These are phyloP conservation scores for Dendrophyllia cribrosa DNA, from an alignment of 64 coral and sea anemone genomes.

Conservation along the genomic window DNA sequence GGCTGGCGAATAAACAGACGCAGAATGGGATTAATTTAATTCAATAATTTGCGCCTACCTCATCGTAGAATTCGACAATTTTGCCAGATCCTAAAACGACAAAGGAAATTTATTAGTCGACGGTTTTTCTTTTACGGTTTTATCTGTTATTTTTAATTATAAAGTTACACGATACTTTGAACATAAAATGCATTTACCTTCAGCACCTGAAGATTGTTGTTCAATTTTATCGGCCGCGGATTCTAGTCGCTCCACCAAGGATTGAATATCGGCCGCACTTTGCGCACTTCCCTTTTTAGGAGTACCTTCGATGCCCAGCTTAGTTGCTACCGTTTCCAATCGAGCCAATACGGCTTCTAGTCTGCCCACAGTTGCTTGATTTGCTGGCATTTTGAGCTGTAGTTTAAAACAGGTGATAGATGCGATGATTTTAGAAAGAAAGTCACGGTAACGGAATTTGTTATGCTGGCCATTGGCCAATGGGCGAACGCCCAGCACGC, in stretches of 20 bases:
- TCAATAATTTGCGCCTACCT: neutral
- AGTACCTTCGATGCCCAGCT: neutral
- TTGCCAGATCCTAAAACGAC: conserved; percentile 39
- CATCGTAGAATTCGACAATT: conserved; percentile 62
- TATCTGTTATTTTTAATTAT: neutral
- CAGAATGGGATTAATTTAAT: neutral
- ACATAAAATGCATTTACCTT: conserved; percentile 13
- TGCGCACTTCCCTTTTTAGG: neutral
- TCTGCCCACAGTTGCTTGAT: conserved; percentile 4
- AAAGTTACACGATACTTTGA: neutral
- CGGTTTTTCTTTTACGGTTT: too few species aligned
- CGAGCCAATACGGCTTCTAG: conserved; percentile 29
- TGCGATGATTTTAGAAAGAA: neutral
- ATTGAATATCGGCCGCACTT: conserved; percentile 49
- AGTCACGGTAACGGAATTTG: neutral
- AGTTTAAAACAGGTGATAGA: neutral
- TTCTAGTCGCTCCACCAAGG: conserved; percentile 69
- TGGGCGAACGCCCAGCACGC: neutral
- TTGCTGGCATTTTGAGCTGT: conserved; percentile 22
- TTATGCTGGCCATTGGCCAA: neutral
- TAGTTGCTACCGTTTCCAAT: conserved; percentile 3
- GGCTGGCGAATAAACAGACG: neutral
- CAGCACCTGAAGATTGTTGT: conserved; percentile 37
- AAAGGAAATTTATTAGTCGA: neutral
- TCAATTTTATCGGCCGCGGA: conserved; percentile 61